Conservation (phyloP, 2,797 vertebrate genomes). For the Tarsius wallacei region DNA sequence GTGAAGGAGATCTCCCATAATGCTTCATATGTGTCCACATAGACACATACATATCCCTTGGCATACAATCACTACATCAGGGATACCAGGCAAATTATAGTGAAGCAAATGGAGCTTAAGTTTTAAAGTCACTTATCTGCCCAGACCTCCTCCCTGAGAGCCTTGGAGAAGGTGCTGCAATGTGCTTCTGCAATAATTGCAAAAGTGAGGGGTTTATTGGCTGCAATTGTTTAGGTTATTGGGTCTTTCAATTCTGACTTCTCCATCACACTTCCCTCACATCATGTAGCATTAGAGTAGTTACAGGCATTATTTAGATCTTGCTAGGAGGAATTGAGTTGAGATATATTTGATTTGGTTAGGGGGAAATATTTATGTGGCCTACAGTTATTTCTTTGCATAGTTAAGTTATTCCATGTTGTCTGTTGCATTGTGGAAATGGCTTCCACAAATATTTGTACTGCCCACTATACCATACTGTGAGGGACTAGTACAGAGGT, state of each 20-base stretch:
- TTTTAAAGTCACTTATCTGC: background rate
- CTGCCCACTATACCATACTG: background rate
- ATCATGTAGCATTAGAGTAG: background rate
- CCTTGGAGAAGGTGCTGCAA: background rate
- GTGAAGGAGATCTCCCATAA: background rate
- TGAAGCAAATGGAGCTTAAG: background rate
- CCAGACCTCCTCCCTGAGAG: background rate
- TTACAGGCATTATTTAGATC: background rate
- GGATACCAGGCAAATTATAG: background rate
- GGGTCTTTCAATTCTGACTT: background rate
- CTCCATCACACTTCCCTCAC: background rate
- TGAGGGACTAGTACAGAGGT: background rate
- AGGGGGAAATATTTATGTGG: background rate
- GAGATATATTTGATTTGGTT: conserved; percentile 2
- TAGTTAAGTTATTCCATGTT: background rate
- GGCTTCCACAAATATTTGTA: background rate
- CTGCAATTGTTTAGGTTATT: background rate
- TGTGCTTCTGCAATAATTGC: background rate
- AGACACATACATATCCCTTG: background rate
- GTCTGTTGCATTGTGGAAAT: background rate
- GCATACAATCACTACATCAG: background rate
- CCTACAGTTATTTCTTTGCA: background rate
- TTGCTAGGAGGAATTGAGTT: background rate
- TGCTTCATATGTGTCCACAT: background rate
- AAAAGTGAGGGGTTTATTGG: background rate